Evolutionary conservation across 1,140 invertebrate species (phyloP).

Genomic region (Ridgeia piscesae): DNA sequence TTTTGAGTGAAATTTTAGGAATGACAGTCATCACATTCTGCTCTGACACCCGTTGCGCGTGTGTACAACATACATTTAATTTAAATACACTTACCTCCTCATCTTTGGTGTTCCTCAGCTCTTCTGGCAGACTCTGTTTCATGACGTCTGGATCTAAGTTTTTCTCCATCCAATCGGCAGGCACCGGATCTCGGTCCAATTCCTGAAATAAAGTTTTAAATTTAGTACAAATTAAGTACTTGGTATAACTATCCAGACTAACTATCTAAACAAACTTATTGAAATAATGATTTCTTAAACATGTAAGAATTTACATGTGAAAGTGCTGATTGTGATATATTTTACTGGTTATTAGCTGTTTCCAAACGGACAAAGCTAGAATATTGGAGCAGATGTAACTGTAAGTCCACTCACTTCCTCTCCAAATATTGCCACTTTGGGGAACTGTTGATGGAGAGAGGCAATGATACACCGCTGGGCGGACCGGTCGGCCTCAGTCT

Average conservation of each 20-base stretch:
- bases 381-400: neutral
- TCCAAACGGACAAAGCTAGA: neutral
- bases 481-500: conserved; percentile 95
- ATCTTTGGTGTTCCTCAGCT: conserved; percentile 66
- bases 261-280: no score
- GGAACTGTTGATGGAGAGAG: conserved; percentile 81
- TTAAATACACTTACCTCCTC: conserved; percentile 59
- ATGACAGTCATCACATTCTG: no score
- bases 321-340: neutral
- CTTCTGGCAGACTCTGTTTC: conserved; percentile 68
- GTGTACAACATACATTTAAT: neutral
- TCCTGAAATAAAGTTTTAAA: conserved; percentile 36
- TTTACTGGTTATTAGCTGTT: neutral
- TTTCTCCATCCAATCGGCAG: conserved; percentile 43
- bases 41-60: neutral
- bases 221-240: no score
- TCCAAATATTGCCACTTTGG: conserved; percentile 84
- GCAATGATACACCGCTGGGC: conserved; percentile 90
- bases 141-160: conserved; percentile 67
- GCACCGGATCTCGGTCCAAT: conserved; percentile 45
- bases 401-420: conserved; percentile 74
- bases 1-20: no score
- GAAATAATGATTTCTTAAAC: no score
- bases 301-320: no score
- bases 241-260: no score